A percentile compares a stretch with the other conserved stretches of the same genome.
Evolutionary conservation across 2,888 invertebrate species (phyloP).

Genomic region (Tortricodes alternella): DNA sequence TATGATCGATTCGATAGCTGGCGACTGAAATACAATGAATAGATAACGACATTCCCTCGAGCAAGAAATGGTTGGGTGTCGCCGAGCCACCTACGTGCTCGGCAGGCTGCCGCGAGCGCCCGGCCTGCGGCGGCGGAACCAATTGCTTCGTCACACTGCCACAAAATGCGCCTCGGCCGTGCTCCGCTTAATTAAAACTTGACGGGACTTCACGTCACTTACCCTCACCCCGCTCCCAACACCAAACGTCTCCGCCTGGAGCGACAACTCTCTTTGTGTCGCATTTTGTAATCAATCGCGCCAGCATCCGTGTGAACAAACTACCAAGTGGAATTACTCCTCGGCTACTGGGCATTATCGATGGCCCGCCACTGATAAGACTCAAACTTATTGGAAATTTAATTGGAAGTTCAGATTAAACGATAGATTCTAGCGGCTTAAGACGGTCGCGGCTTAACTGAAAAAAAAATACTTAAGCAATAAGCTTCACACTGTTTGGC

Average conservation of each 20-base stretch:
- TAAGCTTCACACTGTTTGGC: background rate
- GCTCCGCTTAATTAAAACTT: conserved; percentile 77
- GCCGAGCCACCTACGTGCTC: conserved; percentile 73
- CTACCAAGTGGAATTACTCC: conserved; percentile 58
- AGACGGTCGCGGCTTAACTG: conserved; percentile 31
- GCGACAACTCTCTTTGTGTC: conserved; percentile 67
- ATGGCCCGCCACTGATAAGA: conserved; percentile 59
- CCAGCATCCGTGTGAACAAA: conserved; percentile 58
- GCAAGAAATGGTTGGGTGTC: conserved; percentile 72
- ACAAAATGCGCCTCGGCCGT: conserved; percentile 68
- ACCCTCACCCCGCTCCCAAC: conserved; percentile 49
- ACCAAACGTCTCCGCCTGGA: conserved; percentile 52
- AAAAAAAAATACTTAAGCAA: conserved; percentile 18
- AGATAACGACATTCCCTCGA: conserved; percentile 68
- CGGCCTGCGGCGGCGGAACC: conserved; percentile 65
- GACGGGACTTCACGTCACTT: conserved; percentile 71
- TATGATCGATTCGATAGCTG: conserved; percentile 65
- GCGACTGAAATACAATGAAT: conserved; percentile 71
- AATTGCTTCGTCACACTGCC: conserved; percentile 74
- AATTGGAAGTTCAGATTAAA: conserved; percentile 62
- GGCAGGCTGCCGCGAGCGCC: conserved; percentile 39
- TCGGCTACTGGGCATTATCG: conserved; percentile 64
- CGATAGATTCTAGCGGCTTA: conserved; percentile 51
- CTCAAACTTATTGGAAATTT: conserved; percentile 62
- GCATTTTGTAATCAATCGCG: conserved; percentile 56